Evolutionary conservation across 2,888 invertebrate genomes (phyloP).

Genomic region (Leptinotarsa peninsularis): DNA sequence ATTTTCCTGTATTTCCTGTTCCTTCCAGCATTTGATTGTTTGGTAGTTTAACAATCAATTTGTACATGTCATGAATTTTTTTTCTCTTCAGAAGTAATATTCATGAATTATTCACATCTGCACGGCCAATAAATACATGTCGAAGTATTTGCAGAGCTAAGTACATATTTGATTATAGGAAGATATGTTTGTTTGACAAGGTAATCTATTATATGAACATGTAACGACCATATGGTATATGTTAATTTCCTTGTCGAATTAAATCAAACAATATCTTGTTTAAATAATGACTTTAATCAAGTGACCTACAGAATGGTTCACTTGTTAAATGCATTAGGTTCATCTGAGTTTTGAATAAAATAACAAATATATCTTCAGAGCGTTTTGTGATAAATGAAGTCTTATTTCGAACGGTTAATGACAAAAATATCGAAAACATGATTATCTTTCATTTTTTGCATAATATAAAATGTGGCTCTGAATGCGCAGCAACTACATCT

Average conservation of each 20-base stretch:
- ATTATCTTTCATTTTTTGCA: background rate
- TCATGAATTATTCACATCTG: no score
- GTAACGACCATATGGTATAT: constrained; percentile 4
- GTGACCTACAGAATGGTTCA: background rate
- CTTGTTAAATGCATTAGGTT: background rate
- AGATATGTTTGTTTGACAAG: no score
- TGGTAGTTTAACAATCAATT: no score
- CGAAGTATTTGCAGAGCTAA: no score
- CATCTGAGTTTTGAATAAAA: background rate
- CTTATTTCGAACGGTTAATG: background rate
- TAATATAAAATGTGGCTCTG: background rate
- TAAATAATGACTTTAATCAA: background rate
- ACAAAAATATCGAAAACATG: no score
- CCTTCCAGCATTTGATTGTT: no score
- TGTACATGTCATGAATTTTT: no score
- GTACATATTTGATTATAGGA: no score
- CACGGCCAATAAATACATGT: no score
- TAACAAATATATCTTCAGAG: background rate
- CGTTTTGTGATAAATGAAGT: background rate
- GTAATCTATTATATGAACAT: background rate
- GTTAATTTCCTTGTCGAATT: background rate
- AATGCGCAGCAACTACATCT: background rate
- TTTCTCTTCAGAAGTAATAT: no score
- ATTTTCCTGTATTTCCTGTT: no score
- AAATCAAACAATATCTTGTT: background rate